These are phyloP conservation scores for Sardinella longiceps DNA, from an alignment of 2,797 vertebrate species.

Conservation along the genomic window DNA sequence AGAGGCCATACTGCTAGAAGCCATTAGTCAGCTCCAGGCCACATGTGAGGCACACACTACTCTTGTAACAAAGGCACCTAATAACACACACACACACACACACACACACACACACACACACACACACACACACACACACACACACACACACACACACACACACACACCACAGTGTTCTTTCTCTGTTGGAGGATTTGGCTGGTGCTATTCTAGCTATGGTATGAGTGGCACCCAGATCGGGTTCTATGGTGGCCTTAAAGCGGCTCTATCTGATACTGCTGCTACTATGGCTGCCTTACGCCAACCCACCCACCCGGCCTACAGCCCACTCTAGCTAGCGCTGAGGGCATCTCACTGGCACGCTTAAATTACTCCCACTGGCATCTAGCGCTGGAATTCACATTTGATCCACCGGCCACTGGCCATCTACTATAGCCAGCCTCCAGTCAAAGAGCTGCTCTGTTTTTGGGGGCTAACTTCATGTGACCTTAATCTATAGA, in stretches of 20 bases:
- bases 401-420: background rate
- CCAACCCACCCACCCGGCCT: too few relatives aligned
- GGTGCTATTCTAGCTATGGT: conserved; percentile 6
- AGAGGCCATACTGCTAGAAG: conserved; percentile 22
- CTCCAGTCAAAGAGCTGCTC: background rate
- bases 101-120: conserved; percentile 21
- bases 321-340: background rate
- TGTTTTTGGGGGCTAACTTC: background rate
- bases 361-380: conserved; percentile 1
- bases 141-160: background rate
- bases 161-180: background rate
- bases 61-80: background rate
- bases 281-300: background rate
- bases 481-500: conserved; percentile 1
- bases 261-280: background rate
- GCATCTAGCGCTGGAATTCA: background rate
- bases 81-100: conserved; percentile 22
- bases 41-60: background rate
- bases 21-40: conserved; percentile 18
- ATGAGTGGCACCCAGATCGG: conserved; percentile 23
- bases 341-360: background rate
- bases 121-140: background rate
- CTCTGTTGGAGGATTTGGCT: background rate
- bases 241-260: conserved; percentile 22
- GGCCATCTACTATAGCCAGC: background rate